Percentiles rank a stretch among this genome's conserved stretches.
Conservation (phyloP, 2,113 vertebrate species). For the Rhinoptilus africanus region DNA sequence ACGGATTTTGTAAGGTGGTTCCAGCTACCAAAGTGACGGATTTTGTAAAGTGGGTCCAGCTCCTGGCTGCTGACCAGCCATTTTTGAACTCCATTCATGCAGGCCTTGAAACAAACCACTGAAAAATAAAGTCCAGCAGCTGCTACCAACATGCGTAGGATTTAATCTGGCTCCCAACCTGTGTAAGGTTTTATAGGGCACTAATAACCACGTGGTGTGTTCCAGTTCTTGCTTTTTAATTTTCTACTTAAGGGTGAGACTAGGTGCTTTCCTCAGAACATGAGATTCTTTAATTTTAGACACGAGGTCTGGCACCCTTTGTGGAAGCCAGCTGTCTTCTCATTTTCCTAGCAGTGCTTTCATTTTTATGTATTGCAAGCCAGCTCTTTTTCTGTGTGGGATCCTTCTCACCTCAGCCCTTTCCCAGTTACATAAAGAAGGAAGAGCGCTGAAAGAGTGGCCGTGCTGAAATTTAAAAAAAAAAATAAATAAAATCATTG, state of each 20-base stretch:
- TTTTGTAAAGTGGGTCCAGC: not conserved
- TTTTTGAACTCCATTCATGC: not conserved
- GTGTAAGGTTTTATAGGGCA: not conserved
- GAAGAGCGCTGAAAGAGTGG: not conserved
- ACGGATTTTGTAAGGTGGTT: not conserved
- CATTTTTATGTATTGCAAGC: slow-evolving; percentile 55
- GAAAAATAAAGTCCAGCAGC: not conserved
- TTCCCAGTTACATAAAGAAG: slow-evolving; percentile 62
- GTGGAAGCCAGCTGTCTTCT: slow-evolving; percentile 55
- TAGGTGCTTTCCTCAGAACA: slow-evolving; percentile 55
- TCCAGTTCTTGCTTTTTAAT: slow-evolving; percentile 34
- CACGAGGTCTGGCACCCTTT: slow-evolving; percentile 61
- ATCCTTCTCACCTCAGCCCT: slow-evolving; percentile 52
- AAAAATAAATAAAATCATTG: not conserved
- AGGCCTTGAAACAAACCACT: not conserved
- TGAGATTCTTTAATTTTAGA: slow-evolving; percentile 65
- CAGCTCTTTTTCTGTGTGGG: slow-evolving; percentile 48
- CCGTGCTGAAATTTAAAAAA: not conserved
- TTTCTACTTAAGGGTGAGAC: slow-evolving; percentile 12
- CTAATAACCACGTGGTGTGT: not conserved
- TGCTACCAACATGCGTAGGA: not conserved
- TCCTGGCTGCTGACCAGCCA: not conserved
- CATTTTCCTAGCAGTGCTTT: slow-evolving; percentile 62
- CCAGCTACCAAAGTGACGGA: not conserved
- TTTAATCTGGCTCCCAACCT: not conserved